Percentiles rank a stretch among this genome's conserved stretches.
Conservation (phyloP, 2,797 vertebrate species). For the Clarias platycephalus region DNA sequence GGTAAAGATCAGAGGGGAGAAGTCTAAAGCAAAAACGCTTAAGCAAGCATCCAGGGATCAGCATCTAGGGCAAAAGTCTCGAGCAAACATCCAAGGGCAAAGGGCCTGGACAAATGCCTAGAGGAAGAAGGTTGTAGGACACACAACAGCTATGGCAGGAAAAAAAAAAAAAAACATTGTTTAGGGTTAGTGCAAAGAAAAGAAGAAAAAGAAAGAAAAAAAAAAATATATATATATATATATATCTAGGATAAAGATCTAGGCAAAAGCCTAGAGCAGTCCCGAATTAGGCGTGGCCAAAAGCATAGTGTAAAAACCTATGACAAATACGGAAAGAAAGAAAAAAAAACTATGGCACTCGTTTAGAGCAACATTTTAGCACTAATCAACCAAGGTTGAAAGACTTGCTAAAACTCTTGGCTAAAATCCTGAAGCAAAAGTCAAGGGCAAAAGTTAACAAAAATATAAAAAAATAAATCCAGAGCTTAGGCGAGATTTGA, state of each 20-base stretch:
- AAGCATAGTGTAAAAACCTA: background rate
- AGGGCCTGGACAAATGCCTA: background rate
- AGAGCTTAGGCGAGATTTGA: slow-evolving; percentile 9
- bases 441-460: background rate
- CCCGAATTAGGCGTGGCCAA: background rate
- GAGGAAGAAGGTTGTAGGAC: background rate
- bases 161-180: background rate
- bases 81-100: background rate
- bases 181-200: background rate
- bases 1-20: background rate
- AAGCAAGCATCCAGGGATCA: background rate
- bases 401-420: too few relatives aligned
- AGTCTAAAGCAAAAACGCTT: background rate
- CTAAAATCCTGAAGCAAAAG: too few relatives aligned
- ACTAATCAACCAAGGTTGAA: background rate
- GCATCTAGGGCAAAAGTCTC: background rate
- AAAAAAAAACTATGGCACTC: background rate
- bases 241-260: background rate
- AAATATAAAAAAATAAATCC: background rate
- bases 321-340: background rate
- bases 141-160: background rate
- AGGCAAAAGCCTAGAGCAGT: background rate
- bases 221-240: background rate
- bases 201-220: background rate
- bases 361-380: background rate